Percentiles rank a stretch among this genome's conserved stretches.
phyloP scores from a whole-genome alignment of 2,888 invertebrate genomes.

The Drosophila sordidula region DNA sequence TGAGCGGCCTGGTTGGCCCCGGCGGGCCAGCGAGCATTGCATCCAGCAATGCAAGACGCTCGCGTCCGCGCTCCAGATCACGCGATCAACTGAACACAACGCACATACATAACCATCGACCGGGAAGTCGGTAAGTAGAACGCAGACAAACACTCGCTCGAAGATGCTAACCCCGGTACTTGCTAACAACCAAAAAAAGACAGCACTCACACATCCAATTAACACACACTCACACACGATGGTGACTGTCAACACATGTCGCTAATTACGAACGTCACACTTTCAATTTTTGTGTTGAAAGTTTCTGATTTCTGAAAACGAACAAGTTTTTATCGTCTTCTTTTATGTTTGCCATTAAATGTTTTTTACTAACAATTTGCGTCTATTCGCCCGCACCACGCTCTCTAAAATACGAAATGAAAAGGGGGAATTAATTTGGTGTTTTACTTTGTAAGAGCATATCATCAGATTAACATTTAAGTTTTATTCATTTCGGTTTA shows the following conservation, averaged over 20 bases:
- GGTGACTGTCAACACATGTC: slow-evolving; percentile 30
- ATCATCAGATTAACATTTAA: neutral
- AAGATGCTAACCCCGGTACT: slow-evolving; percentile 8
- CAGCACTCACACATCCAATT: slow-evolving; percentile 14
- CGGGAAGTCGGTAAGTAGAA: slow-evolving; percentile 90
- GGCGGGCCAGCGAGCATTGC: slow-evolving; percentile 86
- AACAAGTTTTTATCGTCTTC: slow-evolving; percentile 34
- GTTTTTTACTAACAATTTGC: slow-evolving; percentile 36
- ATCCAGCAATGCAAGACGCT: slow-evolving; percentile 88
- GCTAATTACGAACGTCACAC: slow-evolving; percentile 55
- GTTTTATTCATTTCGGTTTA: neutral
- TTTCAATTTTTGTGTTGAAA: slow-evolving; percentile 62
- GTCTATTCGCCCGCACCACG: no score
- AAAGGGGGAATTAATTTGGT: neutral
- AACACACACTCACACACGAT: slow-evolving; percentile 22
- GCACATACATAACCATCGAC: slow-evolving; percentile 87
- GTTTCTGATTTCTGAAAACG: slow-evolving; percentile 17
- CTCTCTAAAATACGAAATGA: no score
- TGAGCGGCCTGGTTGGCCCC: slow-evolving; percentile 72
- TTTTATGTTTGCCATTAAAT: slow-evolving; percentile 33
- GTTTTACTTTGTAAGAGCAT: neutral
- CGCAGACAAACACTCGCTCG: slow-evolving; percentile 21
- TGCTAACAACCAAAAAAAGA: neutral
- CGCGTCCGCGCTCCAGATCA: slow-evolving; percentile 92
- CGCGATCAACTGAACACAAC: slow-evolving; percentile 87